Evolutionary conservation across 2,797 vertebrate species (phyloP).

Genomic region (Cryptoblepharus egeriae): DNA sequence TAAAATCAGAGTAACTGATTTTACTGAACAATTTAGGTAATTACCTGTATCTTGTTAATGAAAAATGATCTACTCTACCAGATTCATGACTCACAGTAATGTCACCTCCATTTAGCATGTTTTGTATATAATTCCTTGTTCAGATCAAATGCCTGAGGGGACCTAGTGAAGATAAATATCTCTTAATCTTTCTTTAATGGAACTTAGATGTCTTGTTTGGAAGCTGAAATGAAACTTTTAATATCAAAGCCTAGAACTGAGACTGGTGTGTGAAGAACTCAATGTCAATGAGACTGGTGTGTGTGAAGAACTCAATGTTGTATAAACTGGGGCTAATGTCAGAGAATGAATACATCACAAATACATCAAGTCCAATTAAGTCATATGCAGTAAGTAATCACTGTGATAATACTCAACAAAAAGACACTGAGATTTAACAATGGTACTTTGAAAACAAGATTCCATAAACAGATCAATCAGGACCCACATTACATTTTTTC

Average conservation of each 20-base stretch:
- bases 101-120: conserved; percentile 35
- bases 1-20: conserved; percentile 31
- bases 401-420: not conserved
- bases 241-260: conserved; percentile 31
- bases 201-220: conserved; percentile 61
- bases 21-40: conserved; percentile 37
- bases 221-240: conserved; percentile 60
- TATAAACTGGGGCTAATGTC: not conserved
- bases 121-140: conserved; percentile 31
- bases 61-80: conserved; percentile 37
- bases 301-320: not conserved
- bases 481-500: not conserved
- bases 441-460: conserved; percentile 7
- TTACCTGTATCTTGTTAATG: conserved; percentile 46
- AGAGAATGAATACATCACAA: not conserved
- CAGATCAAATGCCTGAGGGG: conserved; percentile 38
- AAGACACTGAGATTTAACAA: not conserved
- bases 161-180: conserved; percentile 34
- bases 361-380: not conserved
- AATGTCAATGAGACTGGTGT: not conserved
- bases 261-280: not conserved
- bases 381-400: not conserved
- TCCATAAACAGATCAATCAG: not conserved
- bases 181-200: conserved; percentile 56
- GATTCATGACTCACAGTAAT: conserved; percentile 40